Percentiles rank a stretch among this genome's conserved stretches.
These are phyloP conservation scores for Cathartes aura DNA, from an alignment of 2,113 vertebrate species.

Conservation along the genomic window DNA sequence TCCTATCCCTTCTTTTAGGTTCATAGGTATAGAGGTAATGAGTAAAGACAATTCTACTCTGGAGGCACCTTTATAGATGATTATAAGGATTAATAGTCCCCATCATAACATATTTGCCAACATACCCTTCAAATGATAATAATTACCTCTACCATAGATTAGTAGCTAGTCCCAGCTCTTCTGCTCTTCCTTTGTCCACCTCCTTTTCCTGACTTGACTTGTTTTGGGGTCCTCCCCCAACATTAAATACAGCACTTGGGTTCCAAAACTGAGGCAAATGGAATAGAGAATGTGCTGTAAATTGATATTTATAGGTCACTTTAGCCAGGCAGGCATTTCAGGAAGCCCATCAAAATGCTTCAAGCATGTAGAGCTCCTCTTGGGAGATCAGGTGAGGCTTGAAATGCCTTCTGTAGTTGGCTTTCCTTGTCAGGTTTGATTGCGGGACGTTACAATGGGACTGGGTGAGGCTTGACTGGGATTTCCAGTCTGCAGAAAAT, in stretches of 20 bases:
- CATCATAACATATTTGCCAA: not conserved
- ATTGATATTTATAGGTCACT: not conserved
- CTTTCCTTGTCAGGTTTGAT: conserved; percentile 69
- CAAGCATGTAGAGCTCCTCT: not conserved
- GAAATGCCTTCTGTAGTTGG: conserved; percentile 63
- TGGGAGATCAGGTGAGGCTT: conserved; percentile 8
- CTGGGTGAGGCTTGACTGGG: conserved; percentile 11
- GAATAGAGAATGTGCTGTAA: not conserved
- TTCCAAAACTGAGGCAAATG: not conserved
- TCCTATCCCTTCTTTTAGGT: not conserved
- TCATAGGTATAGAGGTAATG: not conserved
- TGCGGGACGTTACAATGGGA: not conserved
- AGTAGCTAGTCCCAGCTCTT: not conserved
- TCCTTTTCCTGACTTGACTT: not conserved
- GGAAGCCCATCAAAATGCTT: not conserved
- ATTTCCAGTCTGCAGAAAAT: conserved; percentile 6
- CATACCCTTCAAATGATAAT: not conserved
- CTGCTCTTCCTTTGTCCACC: not conserved
- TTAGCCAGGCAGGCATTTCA: not conserved
- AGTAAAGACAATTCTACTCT: not conserved
- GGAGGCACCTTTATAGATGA: not conserved
- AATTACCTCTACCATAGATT: not conserved
- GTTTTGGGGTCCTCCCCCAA: not conserved
- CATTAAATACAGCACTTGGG: not conserved
- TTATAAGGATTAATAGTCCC: not conserved